These are phyloP conservation scores for Nicator chloris DNA, from an alignment of 2,113 vertebrate species.

Conservation along the genomic window DNA sequence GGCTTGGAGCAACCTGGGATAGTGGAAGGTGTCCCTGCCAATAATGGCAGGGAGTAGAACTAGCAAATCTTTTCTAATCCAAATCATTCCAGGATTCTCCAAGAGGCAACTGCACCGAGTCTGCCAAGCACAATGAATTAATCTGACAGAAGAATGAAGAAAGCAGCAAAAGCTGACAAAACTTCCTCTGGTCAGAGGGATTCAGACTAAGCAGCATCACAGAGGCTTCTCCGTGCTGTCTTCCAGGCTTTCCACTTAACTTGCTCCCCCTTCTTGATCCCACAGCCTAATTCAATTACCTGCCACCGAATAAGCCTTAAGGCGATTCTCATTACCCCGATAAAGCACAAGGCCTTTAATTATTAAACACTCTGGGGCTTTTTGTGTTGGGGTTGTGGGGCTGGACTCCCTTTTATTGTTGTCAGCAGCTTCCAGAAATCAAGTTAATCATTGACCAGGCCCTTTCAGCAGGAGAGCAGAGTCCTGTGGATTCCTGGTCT, in stretches of 20 bases:
- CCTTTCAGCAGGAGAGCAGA: conserved; percentile 20
- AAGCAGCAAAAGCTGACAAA: neutral
- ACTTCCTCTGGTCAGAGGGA: neutral
- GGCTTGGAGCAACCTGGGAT: neutral
- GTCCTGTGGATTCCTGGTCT: neutral
- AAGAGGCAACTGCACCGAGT: neutral
- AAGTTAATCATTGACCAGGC: conserved; percentile 64
- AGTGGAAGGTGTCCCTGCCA: neutral
- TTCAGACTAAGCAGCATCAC: neutral
- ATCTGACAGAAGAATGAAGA: neutral
- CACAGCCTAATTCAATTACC: conserved; percentile 55
- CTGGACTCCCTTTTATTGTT: conserved; percentile 28
- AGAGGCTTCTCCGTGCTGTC: neutral
- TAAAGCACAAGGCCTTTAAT: conserved; percentile 63
- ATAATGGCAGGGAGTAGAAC: neutral
- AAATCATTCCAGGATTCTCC: neutral
- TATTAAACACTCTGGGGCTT: conserved; percentile 54
- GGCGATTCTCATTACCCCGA: conserved; percentile 16
- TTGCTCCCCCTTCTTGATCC: neutral
- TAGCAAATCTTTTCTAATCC: neutral
- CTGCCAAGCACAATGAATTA: neutral
- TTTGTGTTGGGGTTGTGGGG: neutral
- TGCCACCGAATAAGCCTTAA: neutral
- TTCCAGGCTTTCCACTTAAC: neutral
- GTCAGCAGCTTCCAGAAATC: conserved; percentile 31